These are phyloP conservation scores for Acleris sparsana DNA, from an alignment of 2,888 invertebrate species.

Conservation along the genomic window DNA sequence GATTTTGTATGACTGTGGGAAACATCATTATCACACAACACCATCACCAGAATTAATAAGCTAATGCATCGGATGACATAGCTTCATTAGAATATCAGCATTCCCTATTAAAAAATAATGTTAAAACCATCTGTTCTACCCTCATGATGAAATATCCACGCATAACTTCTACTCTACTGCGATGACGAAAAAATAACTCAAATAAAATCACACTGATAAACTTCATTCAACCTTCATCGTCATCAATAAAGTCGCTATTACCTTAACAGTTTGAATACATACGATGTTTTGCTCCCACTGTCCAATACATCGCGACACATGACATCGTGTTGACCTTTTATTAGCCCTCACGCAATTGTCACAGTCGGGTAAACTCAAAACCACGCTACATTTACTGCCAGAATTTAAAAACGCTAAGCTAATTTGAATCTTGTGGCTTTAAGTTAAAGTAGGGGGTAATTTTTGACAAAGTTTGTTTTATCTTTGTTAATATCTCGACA, in stretches of 20 bases:
- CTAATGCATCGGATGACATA: no score
- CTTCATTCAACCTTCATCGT: no score
- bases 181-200: no score
- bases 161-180: no score
- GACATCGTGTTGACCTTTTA: conserved; percentile 69
- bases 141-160: no score
- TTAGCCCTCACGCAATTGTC: conserved; percentile 68
- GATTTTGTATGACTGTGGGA: no score
- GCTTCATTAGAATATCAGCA: no score
- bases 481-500: conserved; percentile 24
- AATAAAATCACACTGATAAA: no score
- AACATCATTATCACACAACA: no score
- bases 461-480: neutral
- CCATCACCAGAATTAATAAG: no score
- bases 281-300: conserved; percentile 52
- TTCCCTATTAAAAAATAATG: conserved; percentile 27
- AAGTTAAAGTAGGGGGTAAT: neutral
- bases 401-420: neutral
- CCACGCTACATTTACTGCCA: conserved; percentile 33
- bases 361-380: conserved; percentile 57
- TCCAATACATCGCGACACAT: conserved; percentile 62
- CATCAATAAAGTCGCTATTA: no score
- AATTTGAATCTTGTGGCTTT: neutral
- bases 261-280: no score
- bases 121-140: neutral